Conservation (phyloP, 2,797 vertebrate species). For the Aratinga solstitialis region DNA sequence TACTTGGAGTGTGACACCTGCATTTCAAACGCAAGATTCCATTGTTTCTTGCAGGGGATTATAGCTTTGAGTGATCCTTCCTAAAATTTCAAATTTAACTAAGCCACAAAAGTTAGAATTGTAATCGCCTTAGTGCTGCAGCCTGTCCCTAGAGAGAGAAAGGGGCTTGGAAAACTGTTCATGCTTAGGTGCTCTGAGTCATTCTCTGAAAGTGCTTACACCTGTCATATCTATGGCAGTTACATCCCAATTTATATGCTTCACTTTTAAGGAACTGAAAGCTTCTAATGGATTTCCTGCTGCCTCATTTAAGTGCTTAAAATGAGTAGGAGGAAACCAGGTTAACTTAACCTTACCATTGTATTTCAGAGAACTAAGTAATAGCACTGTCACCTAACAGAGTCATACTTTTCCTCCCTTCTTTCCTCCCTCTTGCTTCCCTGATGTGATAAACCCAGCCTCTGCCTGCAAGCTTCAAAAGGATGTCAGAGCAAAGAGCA, state of each 20-base stretch:
- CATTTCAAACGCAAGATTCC: neutral
- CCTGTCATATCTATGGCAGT: neutral
- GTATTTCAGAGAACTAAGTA: neutral
- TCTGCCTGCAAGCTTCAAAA: slow-evolving; percentile 90
- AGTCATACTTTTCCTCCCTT: neutral
- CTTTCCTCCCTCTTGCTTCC: neutral
- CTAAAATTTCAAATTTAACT: neutral
- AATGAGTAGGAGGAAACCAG: slow-evolving; percentile 21
- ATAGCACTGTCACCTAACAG: slow-evolving; percentile 26
- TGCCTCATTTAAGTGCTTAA: neutral
- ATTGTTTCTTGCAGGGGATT: neutral
- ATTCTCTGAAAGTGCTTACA: neutral
- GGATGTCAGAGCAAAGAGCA: slow-evolving; percentile 94
- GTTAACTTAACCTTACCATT: neutral
- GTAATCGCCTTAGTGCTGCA: accelerated
- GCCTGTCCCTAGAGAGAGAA: neutral
- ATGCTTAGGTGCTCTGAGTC: neutral
- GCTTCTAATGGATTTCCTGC: slow-evolving; percentile 15
- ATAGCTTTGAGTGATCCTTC: neutral
- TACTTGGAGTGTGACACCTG: neutral
- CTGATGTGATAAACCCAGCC: slow-evolving; percentile 74
- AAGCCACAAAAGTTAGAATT: neutral
- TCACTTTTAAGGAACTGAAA: slow-evolving; percentile 1
- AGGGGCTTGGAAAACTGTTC: neutral
- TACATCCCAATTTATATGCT: neutral